phyloP scores from a whole-genome alignment of 2,113 vertebrate genomes.

The Probosciger aterrimus region DNA sequence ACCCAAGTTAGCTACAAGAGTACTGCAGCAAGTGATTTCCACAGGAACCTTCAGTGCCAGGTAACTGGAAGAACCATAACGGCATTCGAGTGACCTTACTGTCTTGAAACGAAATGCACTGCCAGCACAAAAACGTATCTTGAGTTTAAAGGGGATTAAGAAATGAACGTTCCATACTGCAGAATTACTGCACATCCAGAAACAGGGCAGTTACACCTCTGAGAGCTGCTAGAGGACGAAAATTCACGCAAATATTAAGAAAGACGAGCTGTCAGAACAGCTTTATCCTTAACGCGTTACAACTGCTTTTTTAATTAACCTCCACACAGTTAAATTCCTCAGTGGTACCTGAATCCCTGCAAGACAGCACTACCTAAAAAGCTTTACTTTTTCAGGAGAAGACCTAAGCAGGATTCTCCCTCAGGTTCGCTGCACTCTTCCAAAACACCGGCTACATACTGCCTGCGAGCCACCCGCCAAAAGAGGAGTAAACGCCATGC shows the following conservation, averaged over 20 bases:
- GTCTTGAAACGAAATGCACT: not conserved
- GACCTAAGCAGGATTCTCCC: rapidly evolving
- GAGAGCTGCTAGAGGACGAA: not conserved
- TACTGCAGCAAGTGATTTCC: not conserved
- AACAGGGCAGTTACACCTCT: not conserved
- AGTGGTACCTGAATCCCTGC: not conserved
- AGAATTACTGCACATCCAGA: not conserved
- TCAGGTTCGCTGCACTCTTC: not conserved
- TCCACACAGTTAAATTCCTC: not conserved
- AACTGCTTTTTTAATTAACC: not conserved
- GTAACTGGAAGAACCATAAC: not conserved
- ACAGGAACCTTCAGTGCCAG: not conserved
- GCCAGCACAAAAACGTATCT: not conserved
- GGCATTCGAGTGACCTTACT: not conserved
- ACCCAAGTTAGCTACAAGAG: not conserved
- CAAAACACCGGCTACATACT: rapidly evolving
- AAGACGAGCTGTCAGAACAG: not conserved
- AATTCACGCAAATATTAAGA: not conserved
- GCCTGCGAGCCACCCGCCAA: not conserved
- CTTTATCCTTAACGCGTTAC: not conserved
- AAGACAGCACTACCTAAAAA: not conserved
- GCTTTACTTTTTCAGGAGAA: not conserved
- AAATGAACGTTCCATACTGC: not conserved
- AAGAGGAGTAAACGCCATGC: rapidly evolving
- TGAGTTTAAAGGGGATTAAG: not conserved